Evolutionary conservation across 2,888 invertebrate genomes (phyloP).

Genomic region (Alcis repandata): DNA sequence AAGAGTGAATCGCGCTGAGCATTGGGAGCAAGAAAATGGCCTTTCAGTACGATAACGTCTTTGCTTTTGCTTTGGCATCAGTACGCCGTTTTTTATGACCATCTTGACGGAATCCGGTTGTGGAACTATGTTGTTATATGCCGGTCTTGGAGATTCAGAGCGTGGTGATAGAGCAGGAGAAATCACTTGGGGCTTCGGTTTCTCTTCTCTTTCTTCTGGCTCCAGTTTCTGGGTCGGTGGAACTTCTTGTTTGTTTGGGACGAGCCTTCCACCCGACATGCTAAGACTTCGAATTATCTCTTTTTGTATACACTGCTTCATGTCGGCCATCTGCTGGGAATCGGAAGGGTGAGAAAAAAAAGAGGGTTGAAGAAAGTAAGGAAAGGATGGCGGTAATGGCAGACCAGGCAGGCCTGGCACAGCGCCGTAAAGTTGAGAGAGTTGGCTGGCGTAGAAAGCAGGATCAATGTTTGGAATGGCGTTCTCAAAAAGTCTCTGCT

Average conservation of each 20-base stretch:
- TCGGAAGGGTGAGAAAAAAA: slow-evolving; percentile 85
- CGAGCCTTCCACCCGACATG: slow-evolving; percentile 90
- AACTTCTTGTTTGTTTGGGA: slow-evolving; percentile 72
- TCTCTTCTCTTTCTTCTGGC: slow-evolving; percentile 77
- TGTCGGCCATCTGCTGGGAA: slow-evolving; percentile 88
- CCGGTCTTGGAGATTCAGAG: slow-evolving; percentile 81
- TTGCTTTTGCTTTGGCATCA: slow-evolving; percentile 97
- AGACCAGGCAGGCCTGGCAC: slow-evolving; percentile 85
- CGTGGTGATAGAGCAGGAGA: slow-evolving; percentile 79
- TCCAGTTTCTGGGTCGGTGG: slow-evolving; percentile 80
- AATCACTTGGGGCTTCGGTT: slow-evolving; percentile 76
- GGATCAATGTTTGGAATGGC: slow-evolving; percentile 88
- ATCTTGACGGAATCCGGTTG: slow-evolving; percentile 91
- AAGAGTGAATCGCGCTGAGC: slow-evolving; percentile 95
- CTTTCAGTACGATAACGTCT: slow-evolving; percentile 95
- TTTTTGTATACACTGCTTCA: slow-evolving; percentile 89
- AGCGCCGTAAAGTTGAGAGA: slow-evolving; percentile 87
- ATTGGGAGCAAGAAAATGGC: slow-evolving; percentile 96
- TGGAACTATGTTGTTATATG: slow-evolving; percentile 74
- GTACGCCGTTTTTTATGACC: slow-evolving; percentile 95
- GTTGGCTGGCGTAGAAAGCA: slow-evolving; percentile 87
- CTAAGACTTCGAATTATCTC: slow-evolving; percentile 89
- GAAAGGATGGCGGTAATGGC: slow-evolving; percentile 87
- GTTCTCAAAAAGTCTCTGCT: slow-evolving; percentile 89
- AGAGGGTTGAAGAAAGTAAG: slow-evolving; percentile 88